Conservation (phyloP, 2,888 invertebrate genomes). For the Leucophenga maculata region DNA sequence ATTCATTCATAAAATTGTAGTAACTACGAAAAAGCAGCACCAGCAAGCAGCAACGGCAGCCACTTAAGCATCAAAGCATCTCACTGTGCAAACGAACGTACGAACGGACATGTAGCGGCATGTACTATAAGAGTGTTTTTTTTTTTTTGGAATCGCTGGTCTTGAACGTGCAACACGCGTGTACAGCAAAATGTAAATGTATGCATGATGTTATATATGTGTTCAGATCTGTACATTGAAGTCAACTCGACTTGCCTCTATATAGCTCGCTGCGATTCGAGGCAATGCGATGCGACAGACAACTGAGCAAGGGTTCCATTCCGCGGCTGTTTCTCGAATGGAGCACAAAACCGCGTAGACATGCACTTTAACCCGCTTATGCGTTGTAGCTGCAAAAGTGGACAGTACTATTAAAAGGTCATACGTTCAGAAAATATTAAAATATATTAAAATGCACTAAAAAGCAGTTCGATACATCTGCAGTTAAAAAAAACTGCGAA, state of each 20-base stretch:
- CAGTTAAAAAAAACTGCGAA: too few species aligned
- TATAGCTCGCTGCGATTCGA: neutral
- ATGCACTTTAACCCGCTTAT: constrained; percentile 15
- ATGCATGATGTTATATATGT: neutral
- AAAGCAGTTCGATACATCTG: too few species aligned
- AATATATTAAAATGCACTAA: too few species aligned
- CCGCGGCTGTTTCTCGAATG: constrained; percentile 42
- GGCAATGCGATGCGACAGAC: neutral
- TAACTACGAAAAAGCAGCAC: neutral
- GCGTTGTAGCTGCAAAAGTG: too few species aligned
- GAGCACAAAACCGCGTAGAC: constrained; percentile 42
- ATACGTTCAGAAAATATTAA: too few species aligned
- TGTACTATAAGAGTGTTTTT: neutral
- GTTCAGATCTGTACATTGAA: too few species aligned
- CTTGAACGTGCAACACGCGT: constrained; percentile 14
- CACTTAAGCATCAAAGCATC: neutral
- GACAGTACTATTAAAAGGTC: too few species aligned
- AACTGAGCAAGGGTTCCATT: constrained; percentile 7
- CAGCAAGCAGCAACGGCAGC: too few species aligned
- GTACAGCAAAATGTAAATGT: constrained; percentile 3
- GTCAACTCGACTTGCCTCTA: too few species aligned
- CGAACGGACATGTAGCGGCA: constrained; percentile 8
- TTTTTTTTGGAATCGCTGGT: too few species aligned
- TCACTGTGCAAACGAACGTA: neutral
- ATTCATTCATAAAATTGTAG: constrained; percentile 56